Evolutionary conservation across 2,888 invertebrate genomes (phyloP).

Genomic region (Smittia aterrima): DNA sequence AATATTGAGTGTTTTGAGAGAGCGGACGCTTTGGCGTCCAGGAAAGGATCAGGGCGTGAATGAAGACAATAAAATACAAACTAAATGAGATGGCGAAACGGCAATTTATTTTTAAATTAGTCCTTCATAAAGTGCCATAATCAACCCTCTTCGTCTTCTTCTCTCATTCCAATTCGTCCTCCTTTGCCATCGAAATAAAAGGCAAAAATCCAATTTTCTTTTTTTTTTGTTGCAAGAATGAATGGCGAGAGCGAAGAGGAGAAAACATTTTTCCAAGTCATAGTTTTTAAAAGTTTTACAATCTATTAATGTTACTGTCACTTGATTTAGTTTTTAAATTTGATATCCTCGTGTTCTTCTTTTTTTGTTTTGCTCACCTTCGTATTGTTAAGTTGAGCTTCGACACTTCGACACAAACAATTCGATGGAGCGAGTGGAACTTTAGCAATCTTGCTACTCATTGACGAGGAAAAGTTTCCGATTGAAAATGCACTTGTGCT

Average conservation of each 20-base stretch:
- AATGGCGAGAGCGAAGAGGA: neutral
- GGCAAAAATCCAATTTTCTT: slow-evolving; percentile 34
- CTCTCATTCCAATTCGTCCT: neutral
- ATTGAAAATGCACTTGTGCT: neutral
- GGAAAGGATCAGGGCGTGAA: slow-evolving; percentile 18
- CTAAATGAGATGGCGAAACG: slow-evolving; percentile 39
- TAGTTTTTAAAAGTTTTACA: slow-evolving; percentile 41
- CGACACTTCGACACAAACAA: too few species aligned
- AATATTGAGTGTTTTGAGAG: neutral
- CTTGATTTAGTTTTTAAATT: slow-evolving; percentile 37
- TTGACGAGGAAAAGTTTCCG: neutral
- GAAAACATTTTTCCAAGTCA: slow-evolving; percentile 38
- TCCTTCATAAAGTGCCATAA: slow-evolving; percentile 14
- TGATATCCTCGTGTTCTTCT: slow-evolving; percentile 16
- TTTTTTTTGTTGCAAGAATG: slow-evolving; percentile 12
- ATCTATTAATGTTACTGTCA: slow-evolving; percentile 40
- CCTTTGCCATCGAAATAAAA: neutral
- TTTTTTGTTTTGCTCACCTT: slow-evolving; percentile 21
- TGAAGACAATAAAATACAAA: slow-evolving; percentile 34
- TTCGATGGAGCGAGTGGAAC: too few species aligned
- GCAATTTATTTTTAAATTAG: slow-evolving; percentile 40
- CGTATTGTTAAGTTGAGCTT: too few species aligned
- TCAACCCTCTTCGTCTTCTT: slow-evolving; percentile 8
- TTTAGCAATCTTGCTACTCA: too few species aligned
- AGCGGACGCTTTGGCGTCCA: neutral